Conservation (phyloP, 2,888 invertebrate species). For the Mesochorus sp. region DNA sequence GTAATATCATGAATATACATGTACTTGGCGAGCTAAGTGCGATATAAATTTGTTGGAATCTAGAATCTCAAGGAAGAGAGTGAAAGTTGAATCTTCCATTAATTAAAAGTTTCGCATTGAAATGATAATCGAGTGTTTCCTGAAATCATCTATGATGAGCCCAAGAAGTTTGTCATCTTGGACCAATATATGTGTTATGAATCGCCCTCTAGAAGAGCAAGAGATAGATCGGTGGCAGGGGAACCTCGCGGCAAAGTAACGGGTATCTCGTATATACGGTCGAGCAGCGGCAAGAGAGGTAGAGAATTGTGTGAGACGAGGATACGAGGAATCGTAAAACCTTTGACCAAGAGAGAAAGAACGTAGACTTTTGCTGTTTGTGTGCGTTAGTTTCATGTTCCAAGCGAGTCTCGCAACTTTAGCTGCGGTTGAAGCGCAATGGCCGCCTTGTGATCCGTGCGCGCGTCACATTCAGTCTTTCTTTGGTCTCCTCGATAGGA, state of each 20-base stretch:
- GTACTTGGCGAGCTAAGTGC: too few species aligned
- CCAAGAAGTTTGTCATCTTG: too few species aligned
- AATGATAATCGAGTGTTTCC: too few species aligned
- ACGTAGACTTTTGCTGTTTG: not conserved
- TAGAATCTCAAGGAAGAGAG: not conserved
- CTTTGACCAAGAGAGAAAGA: constrained; percentile 2
- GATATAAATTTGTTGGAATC: too few species aligned
- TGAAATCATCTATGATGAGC: too few species aligned
- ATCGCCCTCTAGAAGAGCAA: not conserved
- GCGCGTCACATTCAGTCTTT: too few species aligned
- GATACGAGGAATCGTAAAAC: not conserved
- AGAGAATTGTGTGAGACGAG: not conserved
- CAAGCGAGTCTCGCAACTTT: constrained; percentile 4
- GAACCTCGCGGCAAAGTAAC: constrained; percentile 25
- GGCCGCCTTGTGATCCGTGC: constrained; percentile 75
- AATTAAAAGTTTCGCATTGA: too few species aligned
- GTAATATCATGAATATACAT: too few species aligned
- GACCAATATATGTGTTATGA: too few species aligned
- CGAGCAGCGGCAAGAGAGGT: constrained; percentile 22
- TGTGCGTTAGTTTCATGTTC: constrained; percentile 60
- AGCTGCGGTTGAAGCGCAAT: constrained; percentile 67
- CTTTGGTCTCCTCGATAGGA: not conserved
- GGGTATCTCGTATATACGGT: constrained; percentile 48
- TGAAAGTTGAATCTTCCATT: not conserved
- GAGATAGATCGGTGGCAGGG: not conserved